Conservation (phyloP, 2,797 vertebrate species). For the Myotis planiceps region DNA sequence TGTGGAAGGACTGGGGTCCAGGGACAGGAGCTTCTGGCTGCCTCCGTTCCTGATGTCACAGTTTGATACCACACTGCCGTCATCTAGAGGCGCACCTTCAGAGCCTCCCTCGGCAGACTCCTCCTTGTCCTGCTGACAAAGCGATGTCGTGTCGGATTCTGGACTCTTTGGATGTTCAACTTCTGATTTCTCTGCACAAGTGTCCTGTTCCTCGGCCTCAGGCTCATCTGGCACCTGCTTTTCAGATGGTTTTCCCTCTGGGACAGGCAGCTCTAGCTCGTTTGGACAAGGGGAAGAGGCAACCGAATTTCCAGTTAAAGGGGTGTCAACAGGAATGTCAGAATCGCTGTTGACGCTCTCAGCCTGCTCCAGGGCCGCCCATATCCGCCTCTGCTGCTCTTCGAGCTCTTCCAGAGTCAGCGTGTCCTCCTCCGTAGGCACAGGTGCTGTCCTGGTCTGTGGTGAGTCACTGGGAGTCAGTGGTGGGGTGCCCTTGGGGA, state of each 20-base stretch:
- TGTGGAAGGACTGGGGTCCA: not conserved
- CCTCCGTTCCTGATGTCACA: constrained; percentile 22
- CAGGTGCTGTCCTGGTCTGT: constrained; percentile 80
- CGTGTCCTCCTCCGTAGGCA: constrained; percentile 90
- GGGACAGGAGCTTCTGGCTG: not conserved
- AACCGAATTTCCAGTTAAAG: constrained; percentile 90
- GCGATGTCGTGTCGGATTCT: constrained; percentile 8
- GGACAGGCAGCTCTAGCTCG: constrained; percentile 82
- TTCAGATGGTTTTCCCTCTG: constrained; percentile 73
- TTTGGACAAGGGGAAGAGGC: constrained; percentile 89
- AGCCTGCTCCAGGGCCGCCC: constrained; percentile 94
- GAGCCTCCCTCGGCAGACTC: not conserved
- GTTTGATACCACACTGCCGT: not conserved
- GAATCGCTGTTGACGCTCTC: constrained; percentile 93
- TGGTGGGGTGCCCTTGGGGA: constrained; percentile 91
- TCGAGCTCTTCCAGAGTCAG: constrained; percentile 96
- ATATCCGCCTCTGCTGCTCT: constrained; percentile 95
- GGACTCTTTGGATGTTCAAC: constrained; percentile 49
- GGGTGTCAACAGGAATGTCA: constrained; percentile 90
- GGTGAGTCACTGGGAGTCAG: constrained; percentile 87
- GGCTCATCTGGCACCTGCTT: constrained; percentile 70
- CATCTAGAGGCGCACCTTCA: constrained; percentile 17
- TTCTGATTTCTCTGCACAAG: constrained; percentile 34
- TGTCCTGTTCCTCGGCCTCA: not conserved
- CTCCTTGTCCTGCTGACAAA: constrained; percentile 55